Evolutionary conservation across 2,113 vertebrate genomes (phyloP).

Genomic region (Chaenocephalus aceratus): DNA sequence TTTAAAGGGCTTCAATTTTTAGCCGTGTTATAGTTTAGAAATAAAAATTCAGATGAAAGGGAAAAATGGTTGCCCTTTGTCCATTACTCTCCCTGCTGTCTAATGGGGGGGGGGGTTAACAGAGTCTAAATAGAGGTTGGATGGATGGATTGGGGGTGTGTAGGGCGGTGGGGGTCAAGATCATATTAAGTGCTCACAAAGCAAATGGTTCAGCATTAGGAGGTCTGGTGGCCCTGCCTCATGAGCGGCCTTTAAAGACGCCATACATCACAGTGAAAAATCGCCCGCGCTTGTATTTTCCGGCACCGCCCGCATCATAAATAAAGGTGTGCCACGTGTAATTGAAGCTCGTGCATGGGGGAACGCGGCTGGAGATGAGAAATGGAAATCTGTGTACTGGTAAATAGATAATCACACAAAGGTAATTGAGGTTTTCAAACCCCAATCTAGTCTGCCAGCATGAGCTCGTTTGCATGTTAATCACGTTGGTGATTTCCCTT

Average conservation of each 20-base stretch:
- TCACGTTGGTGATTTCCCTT: slow-evolving; percentile 96
- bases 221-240: slow-evolving; percentile 58
- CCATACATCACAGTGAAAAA: slow-evolving; percentile 76
- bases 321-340: slow-evolving; percentile 83
- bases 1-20: slow-evolving; percentile 43
- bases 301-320: slow-evolving; percentile 77
- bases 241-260: slow-evolving; percentile 64
- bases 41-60: slow-evolving; percentile 56
- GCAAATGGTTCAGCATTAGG: slow-evolving; percentile 68
- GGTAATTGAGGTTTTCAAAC: slow-evolving; percentile 99
- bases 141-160: slow-evolving; percentile 60
- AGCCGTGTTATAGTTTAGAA: slow-evolving; percentile 71
- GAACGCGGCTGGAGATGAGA: slow-evolving; percentile 92
- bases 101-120: slow-evolving; percentile 73
- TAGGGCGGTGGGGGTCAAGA: slow-evolving; percentile 58
- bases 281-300: slow-evolving; percentile 64
- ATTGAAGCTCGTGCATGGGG: slow-evolving; percentile 88
- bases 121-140: slow-evolving; percentile 68
- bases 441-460: slow-evolving; percentile 99
- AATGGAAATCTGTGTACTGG: slow-evolving; percentile 99
- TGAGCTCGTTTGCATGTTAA: slow-evolving; percentile 99
- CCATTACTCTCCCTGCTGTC: slow-evolving; percentile 81
- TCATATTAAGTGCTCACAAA: slow-evolving; percentile 75
- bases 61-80: slow-evolving; percentile 88
- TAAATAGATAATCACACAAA: slow-evolving; percentile 99